phyloP scores from a whole-genome alignment of 2,888 invertebrate genomes.

The Myopa testacea region DNA sequence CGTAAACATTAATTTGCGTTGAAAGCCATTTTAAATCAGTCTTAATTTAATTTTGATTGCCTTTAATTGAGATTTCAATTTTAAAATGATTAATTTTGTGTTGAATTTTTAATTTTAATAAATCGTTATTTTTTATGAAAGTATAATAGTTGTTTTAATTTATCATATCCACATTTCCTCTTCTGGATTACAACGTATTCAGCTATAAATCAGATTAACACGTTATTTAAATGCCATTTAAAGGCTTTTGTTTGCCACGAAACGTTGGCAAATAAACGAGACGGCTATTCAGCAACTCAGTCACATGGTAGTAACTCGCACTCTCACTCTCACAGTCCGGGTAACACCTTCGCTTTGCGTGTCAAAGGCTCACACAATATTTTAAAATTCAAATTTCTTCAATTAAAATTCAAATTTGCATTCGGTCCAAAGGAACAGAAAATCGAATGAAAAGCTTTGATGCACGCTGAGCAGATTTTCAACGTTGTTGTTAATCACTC shows the following conservation, averaged over 20 bases:
- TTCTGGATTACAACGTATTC: neutral
- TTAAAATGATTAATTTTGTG: neutral
- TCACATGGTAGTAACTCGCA: neutral
- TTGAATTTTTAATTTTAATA: neutral
- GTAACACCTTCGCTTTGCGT: neutral
- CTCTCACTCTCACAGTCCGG: neutral
- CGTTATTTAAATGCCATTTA: constrained; percentile 33
- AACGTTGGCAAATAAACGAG: neutral
- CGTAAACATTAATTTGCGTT: neutral
- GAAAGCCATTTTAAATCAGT: too few relatives aligned
- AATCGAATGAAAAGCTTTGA: constrained; percentile 19
- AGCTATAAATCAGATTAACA: constrained; percentile 24
- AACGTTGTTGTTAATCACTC: neutral
- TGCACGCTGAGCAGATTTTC: neutral
- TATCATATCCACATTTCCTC: neutral
- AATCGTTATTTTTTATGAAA: neutral
- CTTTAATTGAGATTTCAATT: neutral
- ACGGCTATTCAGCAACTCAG: too few relatives aligned
- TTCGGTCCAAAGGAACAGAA: constrained; percentile 7
- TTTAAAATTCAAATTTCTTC: constrained; percentile 16
- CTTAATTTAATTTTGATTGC: too few relatives aligned
- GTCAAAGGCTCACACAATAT: constrained; percentile 29
- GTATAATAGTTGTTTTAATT: neutral
- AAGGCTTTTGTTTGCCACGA: constrained; percentile 6
- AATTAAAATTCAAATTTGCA: constrained; percentile 35